Conservation (phyloP, 2,113 vertebrate species). For the Passer montanus region DNA sequence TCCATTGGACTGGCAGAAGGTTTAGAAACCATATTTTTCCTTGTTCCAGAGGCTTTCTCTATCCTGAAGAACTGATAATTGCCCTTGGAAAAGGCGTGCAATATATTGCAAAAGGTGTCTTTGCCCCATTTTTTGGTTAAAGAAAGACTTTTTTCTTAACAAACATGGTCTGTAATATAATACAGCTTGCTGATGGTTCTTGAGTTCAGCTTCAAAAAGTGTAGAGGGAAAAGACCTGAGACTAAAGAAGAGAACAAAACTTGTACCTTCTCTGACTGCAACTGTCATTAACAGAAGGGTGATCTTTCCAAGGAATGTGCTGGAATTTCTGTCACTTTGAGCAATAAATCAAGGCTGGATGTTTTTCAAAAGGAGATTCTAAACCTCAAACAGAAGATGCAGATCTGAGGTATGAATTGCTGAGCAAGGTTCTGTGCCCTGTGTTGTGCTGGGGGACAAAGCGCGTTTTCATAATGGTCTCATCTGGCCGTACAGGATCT, state of each 20-base stretch:
- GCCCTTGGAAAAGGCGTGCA: background rate
- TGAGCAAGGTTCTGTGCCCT: background rate
- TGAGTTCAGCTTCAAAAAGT: background rate
- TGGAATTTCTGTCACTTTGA: background rate
- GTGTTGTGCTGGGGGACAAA: background rate
- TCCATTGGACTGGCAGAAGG: background rate
- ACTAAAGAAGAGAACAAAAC: background rate
- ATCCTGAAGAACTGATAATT: background rate
- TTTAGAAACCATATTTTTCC: background rate
- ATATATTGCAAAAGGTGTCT: background rate
- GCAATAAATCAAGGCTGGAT: background rate
- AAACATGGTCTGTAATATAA: background rate
- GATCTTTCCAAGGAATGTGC: background rate
- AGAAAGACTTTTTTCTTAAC: background rate
- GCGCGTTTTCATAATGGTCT: background rate
- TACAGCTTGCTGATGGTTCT: background rate
- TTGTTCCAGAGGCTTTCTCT: background rate
- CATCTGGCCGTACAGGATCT: background rate
- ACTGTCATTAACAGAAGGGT: background rate
- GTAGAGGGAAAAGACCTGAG: background rate
- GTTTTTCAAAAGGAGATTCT: background rate
- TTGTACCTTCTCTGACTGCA: background rate
- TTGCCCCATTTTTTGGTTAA: background rate
- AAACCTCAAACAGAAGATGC: background rate
- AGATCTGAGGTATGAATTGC: background rate